Evolutionary conservation across 2,888 invertebrate species (phyloP), one percentile per base, ranked within the genome.

Genomic region (Eurois occulta): DNA sequence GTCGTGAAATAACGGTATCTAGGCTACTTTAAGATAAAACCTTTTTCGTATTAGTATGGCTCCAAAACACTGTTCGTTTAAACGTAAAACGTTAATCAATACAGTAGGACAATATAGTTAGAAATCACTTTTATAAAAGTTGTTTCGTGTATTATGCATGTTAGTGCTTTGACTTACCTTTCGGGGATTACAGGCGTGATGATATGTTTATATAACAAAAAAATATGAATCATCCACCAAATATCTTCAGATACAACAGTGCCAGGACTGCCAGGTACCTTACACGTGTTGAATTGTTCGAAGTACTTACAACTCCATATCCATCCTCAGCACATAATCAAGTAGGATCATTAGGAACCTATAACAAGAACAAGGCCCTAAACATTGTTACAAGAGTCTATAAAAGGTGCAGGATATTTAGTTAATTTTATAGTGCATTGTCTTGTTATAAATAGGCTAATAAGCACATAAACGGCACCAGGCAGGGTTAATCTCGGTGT

Each of bases 401-500:
- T 86, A 80, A 67, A 80, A 65, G 83, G 75, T 68, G 43, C 43
- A 74, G 64, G 74, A 70, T 66, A 77, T 83, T 85, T 70, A 79
- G 80, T 81, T 72, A 71, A 64, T 68, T 86, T 77, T 75, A 85
- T 80, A 82, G 79, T 75, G 78, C 85, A 88, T 88, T 86, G 81
- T 90, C 80, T 86, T 80, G 74, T 72, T 85, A 85, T 86, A 84
- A 80, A 88, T 81, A 84, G 88, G 81, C 84, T 86, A 82, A 86
- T 85, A 81, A 79, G 81, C 80, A 85, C 85, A 85, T 80, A 77
- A 77, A 88, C 72, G 43, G 16, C 66, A 74, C 41, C 32, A 35
- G 38, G 55, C 35, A 74, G 72, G 83, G 89, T 80, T 93, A 92
- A 93, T 93, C 92, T 89, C 81, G 89, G 91, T 94, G 93, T 94